These are phyloP conservation scores for Laupala kohalensis DNA, from an alignment of 1,140 invertebrate species.

Conservation along the genomic window DNA sequence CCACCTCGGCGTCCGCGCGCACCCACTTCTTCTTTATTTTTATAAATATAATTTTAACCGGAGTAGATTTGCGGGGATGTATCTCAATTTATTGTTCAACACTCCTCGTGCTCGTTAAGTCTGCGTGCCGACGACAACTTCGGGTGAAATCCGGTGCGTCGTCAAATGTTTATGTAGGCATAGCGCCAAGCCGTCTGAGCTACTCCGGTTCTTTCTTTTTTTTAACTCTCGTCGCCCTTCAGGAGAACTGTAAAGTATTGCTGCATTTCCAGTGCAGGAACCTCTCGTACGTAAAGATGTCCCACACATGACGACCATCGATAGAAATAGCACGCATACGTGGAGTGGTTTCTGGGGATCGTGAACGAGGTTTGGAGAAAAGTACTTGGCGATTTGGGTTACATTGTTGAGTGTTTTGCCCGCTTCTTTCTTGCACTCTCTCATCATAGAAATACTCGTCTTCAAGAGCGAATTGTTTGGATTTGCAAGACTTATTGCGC, in stretches of 20 bases:
- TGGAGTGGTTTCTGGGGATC: no score
- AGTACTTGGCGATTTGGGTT: no score
- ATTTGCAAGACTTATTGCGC: no score
- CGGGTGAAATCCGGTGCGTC: background rate
- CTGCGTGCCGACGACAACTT: background rate
- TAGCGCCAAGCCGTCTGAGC: background rate
- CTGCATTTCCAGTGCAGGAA: background rate
- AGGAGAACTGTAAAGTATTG: background rate
- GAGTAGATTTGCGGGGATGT: background rate
- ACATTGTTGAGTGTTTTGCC: no score
- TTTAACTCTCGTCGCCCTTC: no score
- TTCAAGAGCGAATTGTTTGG: no score
- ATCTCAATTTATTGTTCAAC: background rate
- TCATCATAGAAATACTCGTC: no score
- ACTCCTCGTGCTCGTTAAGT: background rate
- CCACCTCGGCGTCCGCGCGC: background rate
- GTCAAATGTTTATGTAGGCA: background rate
- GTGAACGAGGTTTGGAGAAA: no score
- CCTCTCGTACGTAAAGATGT: background rate
- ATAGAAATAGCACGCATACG: background rate
- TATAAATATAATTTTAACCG: background rate
- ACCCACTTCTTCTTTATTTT: background rate
- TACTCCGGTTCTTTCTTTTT: background rate
- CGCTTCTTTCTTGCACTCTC: no score
- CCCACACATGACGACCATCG: background rate